These are phyloP conservation scores for Sylvilagus bachmani DNA, from an alignment of 2,113 vertebrate genomes.

Conservation along the genomic window DNA sequence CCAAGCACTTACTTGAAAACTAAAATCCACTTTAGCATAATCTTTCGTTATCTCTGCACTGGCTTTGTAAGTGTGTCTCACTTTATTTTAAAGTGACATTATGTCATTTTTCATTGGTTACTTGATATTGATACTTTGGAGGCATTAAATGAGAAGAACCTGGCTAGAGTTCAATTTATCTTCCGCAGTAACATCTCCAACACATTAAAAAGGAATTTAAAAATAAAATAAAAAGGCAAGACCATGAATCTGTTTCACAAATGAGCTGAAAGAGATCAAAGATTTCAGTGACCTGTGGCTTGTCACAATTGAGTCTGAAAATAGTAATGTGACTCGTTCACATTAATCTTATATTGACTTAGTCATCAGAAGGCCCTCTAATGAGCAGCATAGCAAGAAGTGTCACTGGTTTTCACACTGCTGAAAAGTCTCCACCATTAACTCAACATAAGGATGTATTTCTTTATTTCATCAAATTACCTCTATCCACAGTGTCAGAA, in stretches of 20 bases:
- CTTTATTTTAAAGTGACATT: slow-evolving; percentile 48
- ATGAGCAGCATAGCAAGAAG: background rate
- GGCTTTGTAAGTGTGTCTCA: background rate
- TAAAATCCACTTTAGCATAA: background rate
- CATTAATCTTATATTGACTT: background rate
- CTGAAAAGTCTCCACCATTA: background rate
- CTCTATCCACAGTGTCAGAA: background rate
- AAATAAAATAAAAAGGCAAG: background rate
- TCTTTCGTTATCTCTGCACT: slow-evolving; percentile 17
- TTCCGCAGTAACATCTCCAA: background rate
- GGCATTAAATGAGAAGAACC: slow-evolving; percentile 34
- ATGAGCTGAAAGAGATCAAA: background rate
- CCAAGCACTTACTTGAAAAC: slow-evolving; percentile 27
- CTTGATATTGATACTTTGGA: background rate
- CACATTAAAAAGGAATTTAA: background rate
- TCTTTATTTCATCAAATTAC: background rate
- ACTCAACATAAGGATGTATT: background rate
- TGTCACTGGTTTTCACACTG: background rate
- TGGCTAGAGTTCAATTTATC: background rate
- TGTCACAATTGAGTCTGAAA: background rate
- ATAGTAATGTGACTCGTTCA: background rate
- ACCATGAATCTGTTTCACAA: background rate
- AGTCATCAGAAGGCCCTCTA: background rate
- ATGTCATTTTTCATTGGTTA: slow-evolving; percentile 7
- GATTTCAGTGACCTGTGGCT: background rate